These are phyloP conservation scores for Apamea sordens DNA, from an alignment of 2,888 invertebrate species.

Conservation along the genomic window DNA sequence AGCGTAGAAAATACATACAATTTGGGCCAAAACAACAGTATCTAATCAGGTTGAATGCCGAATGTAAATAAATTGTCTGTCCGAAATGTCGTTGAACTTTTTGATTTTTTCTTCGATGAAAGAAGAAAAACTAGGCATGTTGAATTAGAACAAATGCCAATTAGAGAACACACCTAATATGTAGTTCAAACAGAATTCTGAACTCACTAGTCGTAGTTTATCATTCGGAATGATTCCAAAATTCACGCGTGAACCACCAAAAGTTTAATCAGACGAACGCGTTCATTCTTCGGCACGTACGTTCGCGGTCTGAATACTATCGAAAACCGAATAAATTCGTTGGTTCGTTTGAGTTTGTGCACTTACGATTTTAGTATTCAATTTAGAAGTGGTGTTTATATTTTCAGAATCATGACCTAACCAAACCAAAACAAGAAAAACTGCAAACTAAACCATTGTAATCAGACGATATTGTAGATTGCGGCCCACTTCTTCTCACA, in stretches of 20 bases:
- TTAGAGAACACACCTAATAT: background rate
- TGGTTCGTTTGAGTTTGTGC: slow-evolving; percentile 7
- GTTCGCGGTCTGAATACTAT: slow-evolving; percentile 38
- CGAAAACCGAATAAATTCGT: slow-evolving; percentile 18
- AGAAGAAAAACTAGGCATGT: too few relatives aligned
- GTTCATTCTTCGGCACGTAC: slow-evolving; percentile 50
- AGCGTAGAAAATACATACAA: too few relatives aligned
- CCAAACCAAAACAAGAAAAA: too few relatives aligned
- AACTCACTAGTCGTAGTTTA: slow-evolving; percentile 16
- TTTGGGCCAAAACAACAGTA: too few relatives aligned
- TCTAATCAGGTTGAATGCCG: too few relatives aligned
- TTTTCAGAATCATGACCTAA: background rate
- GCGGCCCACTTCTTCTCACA: background rate
- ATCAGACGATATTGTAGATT: background rate
- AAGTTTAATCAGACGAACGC: slow-evolving; percentile 36
- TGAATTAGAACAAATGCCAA: background rate
- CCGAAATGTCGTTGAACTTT: too few relatives aligned
- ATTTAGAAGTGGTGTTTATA: background rate
- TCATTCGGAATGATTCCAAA: slow-evolving; percentile 23
- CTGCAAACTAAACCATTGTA: background rate
- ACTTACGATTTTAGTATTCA: background rate
- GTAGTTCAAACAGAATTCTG: slow-evolving; percentile 7
- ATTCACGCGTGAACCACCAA: slow-evolving; percentile 18
- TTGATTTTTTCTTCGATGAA: too few relatives aligned
- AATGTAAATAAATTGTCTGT: too few relatives aligned